Evolutionary conservation across 2,888 invertebrate species (phyloP), one percentile per base, ranked within the genome.

Genomic region (Trissonchulus latispiculum): DNA sequence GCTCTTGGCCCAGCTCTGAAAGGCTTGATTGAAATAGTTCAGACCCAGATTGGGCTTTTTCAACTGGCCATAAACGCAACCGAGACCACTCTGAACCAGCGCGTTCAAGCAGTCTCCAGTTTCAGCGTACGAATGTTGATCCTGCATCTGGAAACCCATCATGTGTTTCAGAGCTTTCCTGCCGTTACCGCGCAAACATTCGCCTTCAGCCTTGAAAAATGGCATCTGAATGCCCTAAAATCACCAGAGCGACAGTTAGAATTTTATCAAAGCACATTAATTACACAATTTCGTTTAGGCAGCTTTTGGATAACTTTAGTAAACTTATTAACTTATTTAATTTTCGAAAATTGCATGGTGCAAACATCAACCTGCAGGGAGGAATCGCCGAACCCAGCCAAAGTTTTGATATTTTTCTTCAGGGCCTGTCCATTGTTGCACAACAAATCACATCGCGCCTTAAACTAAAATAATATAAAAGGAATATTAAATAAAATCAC

Each of bases 181-280:
- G 75, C 86, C 86, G 82, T 89, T 89, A 32, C 89, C 89, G 76
- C 87, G 84, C 66, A 89, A 82, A 81, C 89, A 89, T 80, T 89
- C 89, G 74, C 88, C 84, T 83, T 89, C 87, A 8, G 88, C 88
- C n/a, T n/a, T n/a, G n/a, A n/a, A n/a, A n/a, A n/a, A n/a, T n/a
- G n/a, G n/a, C n/a, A n/a, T n/a, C n/a, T n/a, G 33, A 36, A 36
- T n/a, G 28, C 8, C 8, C 69, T 68, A 68, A 68, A 68, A 33
- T 31, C n/a, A n/a, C n/a, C n/a, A n/a, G n/a, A n/a, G n/a, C n/a
- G n/a, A n/a, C n/a, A n/a, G n/a, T n/a, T n/a, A n/a, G n/a, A n/a
- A n/a, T n/a, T n/a, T n/a, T n/a, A n/a, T n/a, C n/a, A n/a, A n/a
- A n/a, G n/a, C n/a, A n/a, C n/a, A n/a, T n/a, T n/a, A n/a, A n/a